A percentile compares a stretch with the other conserved stretches of the same genome.
phyloP scores from a whole-genome alignment of 2,113 vertebrate genomes.

The Grantiella picta region DNA sequence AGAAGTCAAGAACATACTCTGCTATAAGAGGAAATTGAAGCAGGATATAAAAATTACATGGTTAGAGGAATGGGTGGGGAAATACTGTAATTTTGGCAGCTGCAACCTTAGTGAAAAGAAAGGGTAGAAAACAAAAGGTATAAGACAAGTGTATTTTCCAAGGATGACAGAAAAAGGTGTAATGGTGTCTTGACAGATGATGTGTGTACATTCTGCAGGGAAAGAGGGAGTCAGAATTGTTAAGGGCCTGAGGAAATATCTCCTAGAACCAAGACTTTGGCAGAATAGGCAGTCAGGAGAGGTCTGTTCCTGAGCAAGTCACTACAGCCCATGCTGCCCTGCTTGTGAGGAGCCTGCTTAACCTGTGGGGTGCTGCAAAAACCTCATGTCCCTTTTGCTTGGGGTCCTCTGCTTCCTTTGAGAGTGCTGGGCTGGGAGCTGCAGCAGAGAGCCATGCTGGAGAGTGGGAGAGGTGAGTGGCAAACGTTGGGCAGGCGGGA shows the following conservation, averaged over 20 bases:
- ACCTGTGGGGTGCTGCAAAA: background rate
- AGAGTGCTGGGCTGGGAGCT: background rate
- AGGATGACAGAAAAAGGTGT: background rate
- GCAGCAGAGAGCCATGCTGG: background rate
- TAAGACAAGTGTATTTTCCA: background rate
- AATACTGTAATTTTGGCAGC: background rate
- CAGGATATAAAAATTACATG: background rate
- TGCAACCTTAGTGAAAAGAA: background rate
- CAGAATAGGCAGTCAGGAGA: background rate
- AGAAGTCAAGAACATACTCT: background rate
- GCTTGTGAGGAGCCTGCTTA: background rate
- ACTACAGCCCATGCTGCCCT: background rate
- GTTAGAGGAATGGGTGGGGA: background rate
- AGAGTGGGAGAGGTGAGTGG: fast-evolving
- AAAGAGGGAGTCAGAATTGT: background rate
- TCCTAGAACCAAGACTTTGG: background rate
- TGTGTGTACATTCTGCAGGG: background rate
- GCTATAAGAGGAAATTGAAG: background rate
- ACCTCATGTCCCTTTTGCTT: background rate
- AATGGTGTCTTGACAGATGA: background rate
- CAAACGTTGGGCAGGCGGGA: fast-evolving
- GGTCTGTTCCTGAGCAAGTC: background rate
- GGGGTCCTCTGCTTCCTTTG: background rate
- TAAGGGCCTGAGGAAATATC: background rate
- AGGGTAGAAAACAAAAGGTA: background rate